Percentiles rank a stretch among this genome's conserved stretches.
These are phyloP conservation scores for Geophilus truncorum DNA, from an alignment of 2,888 invertebrate species.

Conservation along the genomic window DNA sequence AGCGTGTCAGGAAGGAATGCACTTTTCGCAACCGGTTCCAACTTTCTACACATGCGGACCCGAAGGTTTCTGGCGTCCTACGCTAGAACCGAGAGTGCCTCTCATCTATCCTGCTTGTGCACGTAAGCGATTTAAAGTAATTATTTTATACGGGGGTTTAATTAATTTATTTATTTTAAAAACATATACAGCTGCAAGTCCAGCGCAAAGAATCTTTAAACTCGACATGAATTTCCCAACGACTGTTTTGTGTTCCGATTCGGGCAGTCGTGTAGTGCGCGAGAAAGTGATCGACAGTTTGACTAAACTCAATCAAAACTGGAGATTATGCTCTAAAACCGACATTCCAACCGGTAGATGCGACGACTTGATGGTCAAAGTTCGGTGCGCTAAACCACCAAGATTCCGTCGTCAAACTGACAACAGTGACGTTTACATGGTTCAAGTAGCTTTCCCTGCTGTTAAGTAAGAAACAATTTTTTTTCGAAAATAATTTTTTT, in stretches of 20 bases:
- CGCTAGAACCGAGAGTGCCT: slow-evolving; percentile 68
- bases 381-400: slow-evolving; percentile 51
- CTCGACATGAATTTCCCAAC: slow-evolving; percentile 92
- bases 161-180: no score
- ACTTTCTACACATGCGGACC: slow-evolving; percentile 97
- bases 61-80: slow-evolving; percentile 96
- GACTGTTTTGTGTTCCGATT: slow-evolving; percentile 92
- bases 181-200: slow-evolving; percentile 65
- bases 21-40: slow-evolving; percentile 90
- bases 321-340: slow-evolving; percentile 93
- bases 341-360: slow-evolving; percentile 70
- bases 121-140: slow-evolving; percentile 59
- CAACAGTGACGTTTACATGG: slow-evolving; percentile 67
- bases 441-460: slow-evolving; percentile 75
- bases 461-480: slow-evolving; percentile 64
- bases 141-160: neutral
- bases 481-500: slow-evolving; percentile 34
- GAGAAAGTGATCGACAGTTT: slow-evolving; percentile 85
- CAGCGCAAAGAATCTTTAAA: slow-evolving; percentile 92
- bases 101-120: slow-evolving; percentile 88
- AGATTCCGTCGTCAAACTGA: slow-evolving; percentile 62
- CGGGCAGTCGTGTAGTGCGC: slow-evolving; percentile 83
- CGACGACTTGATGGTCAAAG: slow-evolving; percentile 68
- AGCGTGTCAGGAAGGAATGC: slow-evolving; percentile 66
- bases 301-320: slow-evolving; percentile 84